Percentiles rank a stretch among this genome's conserved stretches.
phyloP scores from a whole-genome alignment of 1,140 invertebrate genomes.

The Nomia melanderi region DNA sequence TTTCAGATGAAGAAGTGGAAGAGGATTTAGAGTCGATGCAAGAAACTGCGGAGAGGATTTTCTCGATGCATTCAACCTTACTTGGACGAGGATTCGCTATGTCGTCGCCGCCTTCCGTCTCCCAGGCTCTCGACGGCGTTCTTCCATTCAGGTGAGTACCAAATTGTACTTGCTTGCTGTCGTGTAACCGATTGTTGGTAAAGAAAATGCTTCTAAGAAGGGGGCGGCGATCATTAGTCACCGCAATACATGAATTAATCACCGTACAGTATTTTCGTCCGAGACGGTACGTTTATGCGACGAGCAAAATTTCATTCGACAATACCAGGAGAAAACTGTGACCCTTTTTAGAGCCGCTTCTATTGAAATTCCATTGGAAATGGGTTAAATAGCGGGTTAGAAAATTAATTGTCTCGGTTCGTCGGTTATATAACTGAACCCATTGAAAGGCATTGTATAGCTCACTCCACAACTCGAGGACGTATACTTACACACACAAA shows the following conservation, averaged over 20 bases:
- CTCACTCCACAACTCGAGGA: background rate
- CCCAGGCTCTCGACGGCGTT: slow-evolving; percentile 94
- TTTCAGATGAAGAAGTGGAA: slow-evolving; percentile 87
- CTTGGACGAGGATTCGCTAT: slow-evolving; percentile 96
- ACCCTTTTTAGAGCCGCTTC: background rate
- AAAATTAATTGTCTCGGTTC: background rate
- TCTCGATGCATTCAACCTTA: slow-evolving; percentile 87
- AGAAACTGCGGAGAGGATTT: slow-evolving; percentile 87
- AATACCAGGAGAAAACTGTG: background rate
- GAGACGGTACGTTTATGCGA: background rate
- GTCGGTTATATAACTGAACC: background rate
- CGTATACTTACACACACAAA: too few relatives aligned
- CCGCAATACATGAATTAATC: background rate
- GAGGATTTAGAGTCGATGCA: slow-evolving; percentile 88
- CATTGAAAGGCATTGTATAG: background rate
- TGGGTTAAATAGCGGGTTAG: background rate
- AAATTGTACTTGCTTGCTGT: background rate
- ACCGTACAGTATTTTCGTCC: background rate
- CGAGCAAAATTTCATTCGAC: background rate
- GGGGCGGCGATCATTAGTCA: background rate
- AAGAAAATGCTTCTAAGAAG: slow-evolving; percentile 30
- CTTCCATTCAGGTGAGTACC: slow-evolving; percentile 90
- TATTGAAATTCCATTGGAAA: background rate
- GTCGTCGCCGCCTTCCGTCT: slow-evolving; percentile 90
- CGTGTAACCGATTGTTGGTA: background rate